Evolutionary conservation across 2,113 vertebrate genomes (phyloP).

Genomic region (Nycticorax nycticorax): DNA sequence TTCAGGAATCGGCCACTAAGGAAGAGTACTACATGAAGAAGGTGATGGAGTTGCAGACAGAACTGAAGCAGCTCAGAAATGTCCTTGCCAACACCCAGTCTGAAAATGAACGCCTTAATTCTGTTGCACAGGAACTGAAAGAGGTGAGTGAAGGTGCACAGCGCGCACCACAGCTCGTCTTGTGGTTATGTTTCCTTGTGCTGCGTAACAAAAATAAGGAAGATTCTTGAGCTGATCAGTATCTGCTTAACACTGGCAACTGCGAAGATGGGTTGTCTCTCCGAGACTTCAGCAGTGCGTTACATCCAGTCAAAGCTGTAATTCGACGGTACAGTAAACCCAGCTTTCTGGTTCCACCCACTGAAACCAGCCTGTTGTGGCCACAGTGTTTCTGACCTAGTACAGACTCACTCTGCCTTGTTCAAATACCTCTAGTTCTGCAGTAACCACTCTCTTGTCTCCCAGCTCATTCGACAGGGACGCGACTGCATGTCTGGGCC

Average conservation of each 20-base stretch:
- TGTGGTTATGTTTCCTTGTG: neutral
- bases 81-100: conserved; percentile 85
- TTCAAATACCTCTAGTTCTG: neutral
- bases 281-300: neutral
- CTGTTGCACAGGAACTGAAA: conserved; percentile 87
- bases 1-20: conserved; percentile 95
- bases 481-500: rapidly evolving
- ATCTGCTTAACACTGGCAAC: neutral
- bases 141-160: conserved; percentile 78
- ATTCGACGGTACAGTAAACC: neutral
- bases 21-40: conserved; percentile 94
- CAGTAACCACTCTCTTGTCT: neutral
- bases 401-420: neutral
- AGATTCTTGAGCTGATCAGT: neutral
- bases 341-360: neutral
- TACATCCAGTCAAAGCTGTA: neutral
- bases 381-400: neutral
- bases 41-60: conserved; percentile 92
- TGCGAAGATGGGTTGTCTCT: neutral
- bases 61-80: conserved; percentile 88
- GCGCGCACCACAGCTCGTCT: neutral
- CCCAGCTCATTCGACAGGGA: neutral
- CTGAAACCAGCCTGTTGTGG: neutral
- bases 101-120: conserved; percentile 90
- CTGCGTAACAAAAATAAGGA: neutral